phyloP scores from a whole-genome alignment of 2,113 vertebrate genomes.

The Odocoileus hemionus region DNA sequence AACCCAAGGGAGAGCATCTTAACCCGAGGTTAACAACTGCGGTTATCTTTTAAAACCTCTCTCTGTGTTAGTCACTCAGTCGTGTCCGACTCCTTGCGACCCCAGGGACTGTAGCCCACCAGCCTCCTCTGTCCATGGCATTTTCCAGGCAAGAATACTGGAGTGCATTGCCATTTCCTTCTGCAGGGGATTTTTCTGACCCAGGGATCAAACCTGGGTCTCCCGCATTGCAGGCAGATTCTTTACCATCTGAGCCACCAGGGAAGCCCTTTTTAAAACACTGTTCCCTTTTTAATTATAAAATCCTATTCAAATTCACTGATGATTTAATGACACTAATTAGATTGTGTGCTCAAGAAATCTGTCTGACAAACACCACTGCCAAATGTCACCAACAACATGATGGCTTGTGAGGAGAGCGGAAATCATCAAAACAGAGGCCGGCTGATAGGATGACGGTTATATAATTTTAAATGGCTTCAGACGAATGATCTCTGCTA shows the following conservation, averaged over 20 bases:
- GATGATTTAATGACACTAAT: conserved; percentile 49
- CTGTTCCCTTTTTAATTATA: background rate
- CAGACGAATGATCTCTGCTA: background rate
- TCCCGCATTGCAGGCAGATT: background rate
- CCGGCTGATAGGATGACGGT: background rate
- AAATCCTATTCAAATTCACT: conserved; percentile 32
- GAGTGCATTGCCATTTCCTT: background rate
- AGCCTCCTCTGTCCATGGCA: background rate
- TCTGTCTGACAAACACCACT: conserved; percentile 1
- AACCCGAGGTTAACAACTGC: background rate
- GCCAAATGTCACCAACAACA: background rate
- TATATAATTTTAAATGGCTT: background rate
- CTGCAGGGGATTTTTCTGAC: background rate
- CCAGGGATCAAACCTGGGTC: background rate
- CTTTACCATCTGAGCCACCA: background rate
- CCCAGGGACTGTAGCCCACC: background rate
- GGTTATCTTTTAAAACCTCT: background rate
- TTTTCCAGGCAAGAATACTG: background rate
- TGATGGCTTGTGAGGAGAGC: background rate
- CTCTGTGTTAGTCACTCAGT: background rate
- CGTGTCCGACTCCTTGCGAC: background rate
- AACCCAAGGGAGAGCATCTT: background rate
- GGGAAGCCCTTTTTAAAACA: background rate
- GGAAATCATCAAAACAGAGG: background rate
- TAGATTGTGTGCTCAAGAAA: background rate